Evolutionary conservation across 2,888 invertebrate genomes (phyloP), one percentile per base, ranked within the genome.

Genomic region (Eupithecia exiguata): DNA sequence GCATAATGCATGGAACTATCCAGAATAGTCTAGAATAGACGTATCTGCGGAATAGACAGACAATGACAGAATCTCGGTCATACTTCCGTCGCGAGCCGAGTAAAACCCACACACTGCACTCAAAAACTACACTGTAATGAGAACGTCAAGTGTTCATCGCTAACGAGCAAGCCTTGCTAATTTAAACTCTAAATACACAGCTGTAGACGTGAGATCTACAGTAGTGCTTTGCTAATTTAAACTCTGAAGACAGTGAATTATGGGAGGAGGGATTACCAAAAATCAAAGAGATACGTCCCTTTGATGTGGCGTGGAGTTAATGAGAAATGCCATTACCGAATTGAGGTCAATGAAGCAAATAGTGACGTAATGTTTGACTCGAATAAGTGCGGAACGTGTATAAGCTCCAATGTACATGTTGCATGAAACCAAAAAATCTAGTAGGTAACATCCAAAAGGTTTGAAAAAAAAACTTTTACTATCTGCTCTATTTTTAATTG

Each of bases 81-180:
- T 74, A 83, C 80, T 82, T 80, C 80, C 77, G 78, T 73, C 78
- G 69, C 77, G 74, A 69, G 49, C 72, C 82, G 75, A 75, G 72
- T 79, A 82, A 79, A 79, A 81, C 82, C 79, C 81, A 84, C 83
- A 84, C 83, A 82, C 81, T 78, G 80, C 81, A 82, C 81, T 82
- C 81, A 79, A 84, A 83, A 83, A 84, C 82, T 81, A 83, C 81
- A 79, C 81, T 70, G 83, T 86, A 86, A 87, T 87, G 87, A 87
- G 86, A 83, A 79, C 83, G 81, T 82, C 83, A 82, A 84, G 84
- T 81, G 77, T 80, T 84, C 85, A 80, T 81, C 80, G 80, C 76
- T 82, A 82, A 84, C 82, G 82, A 84, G 82, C 80, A 79, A 49
- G 82, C 78, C 80, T 77, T 70, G 68, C 74, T 40, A 82, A 81